A percentile compares a stretch with the other conserved stretches of the same genome.
These are phyloP conservation scores for Junonia oenone DNA, from an alignment of 2,888 invertebrate genomes.

Conservation along the genomic window DNA sequence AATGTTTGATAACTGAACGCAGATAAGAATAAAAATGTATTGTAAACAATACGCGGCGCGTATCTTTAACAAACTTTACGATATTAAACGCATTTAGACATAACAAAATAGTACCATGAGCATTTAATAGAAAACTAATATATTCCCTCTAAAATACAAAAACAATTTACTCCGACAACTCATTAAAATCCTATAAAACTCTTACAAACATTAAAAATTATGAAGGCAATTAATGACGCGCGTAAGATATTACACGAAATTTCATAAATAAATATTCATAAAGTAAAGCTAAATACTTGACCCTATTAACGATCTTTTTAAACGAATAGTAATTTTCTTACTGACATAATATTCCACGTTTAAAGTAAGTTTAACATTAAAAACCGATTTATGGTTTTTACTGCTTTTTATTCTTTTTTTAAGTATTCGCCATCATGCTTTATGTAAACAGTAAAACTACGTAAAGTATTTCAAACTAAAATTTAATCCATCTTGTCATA, in stretches of 20 bases:
- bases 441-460: background rate
- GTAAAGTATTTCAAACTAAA: background rate
- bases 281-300: slow-evolving; percentile 11
- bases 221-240: slow-evolving; percentile 1
- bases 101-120: slow-evolving; percentile 43
- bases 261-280: slow-evolving; percentile 22
- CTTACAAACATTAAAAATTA: background rate
- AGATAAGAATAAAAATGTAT: slow-evolving; percentile 59
- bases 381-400: slow-evolving; percentile 2
- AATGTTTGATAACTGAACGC: slow-evolving; percentile 58
- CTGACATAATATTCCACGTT: background rate
- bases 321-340: slow-evolving; percentile 17
- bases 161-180: background rate
- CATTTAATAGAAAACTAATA: background rate
- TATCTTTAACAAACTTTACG: slow-evolving; percentile 54
- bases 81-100: slow-evolving; percentile 54
- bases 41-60: slow-evolving; percentile 63
- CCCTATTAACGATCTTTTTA: slow-evolving; percentile 15
- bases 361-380: slow-evolving; percentile 4
- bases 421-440: background rate
- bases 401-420: background rate
- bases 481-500: background rate
- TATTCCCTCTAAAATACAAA: background rate
- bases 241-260: slow-evolving; percentile 4
- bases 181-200: background rate